Base-by-base conservation (phyloP, 2,113 vertebrate species). In the Apodemus speciosus region DNA sequence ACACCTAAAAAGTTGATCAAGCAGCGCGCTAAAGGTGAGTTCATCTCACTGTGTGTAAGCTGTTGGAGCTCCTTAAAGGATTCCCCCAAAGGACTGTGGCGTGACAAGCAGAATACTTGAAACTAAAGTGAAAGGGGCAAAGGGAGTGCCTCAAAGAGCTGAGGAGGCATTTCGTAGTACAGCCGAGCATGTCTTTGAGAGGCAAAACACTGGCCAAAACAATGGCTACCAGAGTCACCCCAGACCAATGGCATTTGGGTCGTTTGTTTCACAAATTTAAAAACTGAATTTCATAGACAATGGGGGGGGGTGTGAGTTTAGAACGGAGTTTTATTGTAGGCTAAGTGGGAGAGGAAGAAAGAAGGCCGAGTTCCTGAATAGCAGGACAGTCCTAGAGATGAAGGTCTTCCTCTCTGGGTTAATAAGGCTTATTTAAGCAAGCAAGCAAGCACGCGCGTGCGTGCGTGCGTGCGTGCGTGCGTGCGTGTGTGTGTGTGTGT, bases 1-100 rank as follows among this genome's bases (percentile, higher is more conserved):
- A 72, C 20, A 87, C 87, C 38, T 66, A 85, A 92, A 93, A 10
- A 77, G 23, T 85, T 9, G 62, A 75, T 89, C 43, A 51, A 60
- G 53, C 51, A 71, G 38, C 58, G 23, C 40, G 77, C 18, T 46
- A 68, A 32, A 80, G 89, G 46, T 49, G 27, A 38, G 43, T 21
- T 13, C 21, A 85, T 27, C 75, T 91, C 20, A 46, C 53, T 58
- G 46, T 18, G 77, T 77, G 20, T 73, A 87, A 58, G 30, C 64
- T n/a, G 9, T 66, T 83, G 56, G 77, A 79, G 35, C 6, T 43
- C n/a, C 77, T 21, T 7, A 43, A 69, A 84, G 20, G 84, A 13
- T 43, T 66, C 21, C 21, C 30, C 30, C 46, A n/a, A 66, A 56
- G 21, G 40, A 14, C 32, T 49, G 38, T 6, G 13, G 30, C 79